Evolutionary conservation across 2,113 vertebrate genomes (phyloP).

Genomic region (Xyliphius kryptos): DNA sequence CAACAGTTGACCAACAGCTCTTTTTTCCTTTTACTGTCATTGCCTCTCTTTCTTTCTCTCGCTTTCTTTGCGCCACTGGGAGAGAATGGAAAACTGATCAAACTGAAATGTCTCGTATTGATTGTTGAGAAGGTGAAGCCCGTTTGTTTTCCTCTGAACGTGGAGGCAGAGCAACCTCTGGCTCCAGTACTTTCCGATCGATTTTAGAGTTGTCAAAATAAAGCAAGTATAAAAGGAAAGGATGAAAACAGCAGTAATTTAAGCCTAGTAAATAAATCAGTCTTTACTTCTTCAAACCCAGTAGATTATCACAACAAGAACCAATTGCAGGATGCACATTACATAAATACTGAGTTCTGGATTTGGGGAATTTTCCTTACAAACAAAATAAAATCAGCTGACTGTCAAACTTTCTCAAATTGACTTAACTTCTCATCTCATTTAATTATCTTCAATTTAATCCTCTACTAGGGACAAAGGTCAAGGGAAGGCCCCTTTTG

Average conservation of each 20-base stretch:
- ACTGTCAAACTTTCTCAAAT: no score
- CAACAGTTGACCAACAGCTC: neutral
- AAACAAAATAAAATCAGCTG: no score
- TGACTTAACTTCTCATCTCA: no score
- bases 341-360: neutral
- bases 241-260: slow-evolving; percentile 5
- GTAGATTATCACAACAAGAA: no score
- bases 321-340: neutral
- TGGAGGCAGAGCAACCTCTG: slow-evolving; percentile 12
- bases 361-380: no score
- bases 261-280: slow-evolving; percentile 5
- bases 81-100: slow-evolving; percentile 10
- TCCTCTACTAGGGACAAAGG: no score
- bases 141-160: slow-evolving; percentile 28
- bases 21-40: neutral
- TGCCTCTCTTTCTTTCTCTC: slow-evolving; percentile 9
- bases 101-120: slow-evolving; percentile 29
- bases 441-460: no score
- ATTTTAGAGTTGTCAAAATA: slow-evolving; percentile 38
- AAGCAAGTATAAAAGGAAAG: slow-evolving; percentile 7
- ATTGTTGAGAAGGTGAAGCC: slow-evolving; percentile 28
- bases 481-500: no score
- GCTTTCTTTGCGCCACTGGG: neutral
- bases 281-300: neutral
- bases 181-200: slow-evolving; percentile 15